These are phyloP conservation scores for Melanotus villosus DNA, from an alignment of 2,888 invertebrate genomes.

Conservation along the genomic window DNA sequence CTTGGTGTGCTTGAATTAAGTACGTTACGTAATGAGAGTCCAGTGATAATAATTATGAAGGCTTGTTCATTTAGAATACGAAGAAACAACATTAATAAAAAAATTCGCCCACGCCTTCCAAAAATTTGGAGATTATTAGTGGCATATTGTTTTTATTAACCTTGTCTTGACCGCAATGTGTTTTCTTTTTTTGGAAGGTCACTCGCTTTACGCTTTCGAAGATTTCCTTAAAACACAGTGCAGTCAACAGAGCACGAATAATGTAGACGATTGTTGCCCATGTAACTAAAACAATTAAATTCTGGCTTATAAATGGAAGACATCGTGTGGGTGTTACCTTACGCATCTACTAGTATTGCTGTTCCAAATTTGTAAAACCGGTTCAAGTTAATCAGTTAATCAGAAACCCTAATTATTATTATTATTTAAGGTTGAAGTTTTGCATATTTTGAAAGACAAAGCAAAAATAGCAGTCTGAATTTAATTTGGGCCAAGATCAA, in stretches of 20 bases:
- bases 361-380: neutral
- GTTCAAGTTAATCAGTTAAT: neutral
- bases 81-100: neutral
- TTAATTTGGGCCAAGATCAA: no score
- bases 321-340: neutral
- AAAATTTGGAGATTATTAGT: conserved; percentile 1
- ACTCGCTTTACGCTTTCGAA: neutral
- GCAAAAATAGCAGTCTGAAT: no score
- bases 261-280: neutral
- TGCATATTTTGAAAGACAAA: no score
- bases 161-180: neutral
- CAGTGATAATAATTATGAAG: neutral
- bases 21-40: neutral
- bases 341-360: neutral
- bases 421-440: no score
- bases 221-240: neutral
- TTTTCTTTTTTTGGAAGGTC: neutral
- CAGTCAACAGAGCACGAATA: neutral
- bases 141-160: neutral
- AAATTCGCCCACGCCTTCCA: neutral
- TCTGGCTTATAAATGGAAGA: neutral
- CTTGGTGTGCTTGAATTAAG: no score
- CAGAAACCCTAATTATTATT: neutral
- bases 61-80: neutral
- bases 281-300: neutral